Base-by-base conservation (phyloP, 2,888 invertebrate species). In the Volucella inanis region DNA sequence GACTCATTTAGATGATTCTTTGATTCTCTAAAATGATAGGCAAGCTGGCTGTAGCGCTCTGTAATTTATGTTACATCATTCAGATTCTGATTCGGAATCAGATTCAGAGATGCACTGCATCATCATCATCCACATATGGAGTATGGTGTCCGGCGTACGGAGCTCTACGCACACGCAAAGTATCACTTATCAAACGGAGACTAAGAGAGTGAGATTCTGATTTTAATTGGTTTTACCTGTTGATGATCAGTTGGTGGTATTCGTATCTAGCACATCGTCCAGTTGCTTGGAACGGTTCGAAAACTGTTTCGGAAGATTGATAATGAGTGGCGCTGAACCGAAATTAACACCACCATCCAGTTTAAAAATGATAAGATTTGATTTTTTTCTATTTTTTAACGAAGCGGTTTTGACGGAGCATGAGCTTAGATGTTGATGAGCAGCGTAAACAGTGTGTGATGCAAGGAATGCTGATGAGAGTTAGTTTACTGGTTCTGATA, bases 1-100 rank as follows among this genome's bases (percentile, higher is more conserved):
- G 15, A 45, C 59, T 22, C 10, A n/a, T 62, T 22, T 47, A 45
- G 68, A 59, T 65, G 57, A 18, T 52, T 72, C 57, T 39, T 11
- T 41, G 22, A 47, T 64, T 62, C 49, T 11, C 54, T 67, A 15
- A 72, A 39, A 72, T 70, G 57, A 57, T 43, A 50, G 64, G 52
- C 47, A 67, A 11, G 39, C 11, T 52, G 38, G 45, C n/a, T 15
- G 54, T 14, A 43, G 39, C 54, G 43, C 47, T 22, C 14, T 57
- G 8, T 75, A 76, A 81, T 71, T 81, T 70, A 76, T 70, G 81
- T 81, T 64, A 47, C 76, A 77, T 77, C 82, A 72, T 64, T 47
- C 31, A 31, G 31, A 31, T 31, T 31, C 31, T 31, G 31, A 31
- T 31, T 31, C 31, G 6, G 31, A 31, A 31, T 31, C 31, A 4